Conservation (phyloP, 2,113 vertebrate genomes). For the Maylandia zebra region DNA sequence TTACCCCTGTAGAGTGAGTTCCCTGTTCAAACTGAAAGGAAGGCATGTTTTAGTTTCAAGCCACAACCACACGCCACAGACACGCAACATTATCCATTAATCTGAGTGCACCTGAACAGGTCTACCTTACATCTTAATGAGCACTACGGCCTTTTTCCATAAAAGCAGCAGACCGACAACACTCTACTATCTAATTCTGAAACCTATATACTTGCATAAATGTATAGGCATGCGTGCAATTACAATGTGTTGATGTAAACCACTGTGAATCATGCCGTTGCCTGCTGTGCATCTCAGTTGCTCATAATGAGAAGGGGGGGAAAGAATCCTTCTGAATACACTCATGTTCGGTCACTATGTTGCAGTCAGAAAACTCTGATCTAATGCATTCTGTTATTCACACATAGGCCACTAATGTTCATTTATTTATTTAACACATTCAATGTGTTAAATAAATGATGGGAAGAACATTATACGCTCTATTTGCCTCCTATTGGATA, state of each 20-base stretch:
- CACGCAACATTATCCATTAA: background rate
- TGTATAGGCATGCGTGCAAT: background rate
- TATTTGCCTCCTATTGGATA: background rate
- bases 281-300: background rate
- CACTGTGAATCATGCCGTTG: rapidly evolving
- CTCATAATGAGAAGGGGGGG: background rate
- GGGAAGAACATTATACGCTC: background rate
- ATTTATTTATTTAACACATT: background rate
- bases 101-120: background rate
- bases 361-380: background rate
- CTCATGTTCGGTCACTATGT: background rate
- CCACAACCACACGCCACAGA: background rate
- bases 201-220: background rate
- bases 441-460: background rate
- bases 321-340: background rate
- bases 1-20: background rate
- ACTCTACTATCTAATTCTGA: background rate
- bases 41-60: background rate
- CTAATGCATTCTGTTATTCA: background rate
- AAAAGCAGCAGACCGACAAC: background rate
- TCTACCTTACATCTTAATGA: background rate
- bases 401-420: background rate
- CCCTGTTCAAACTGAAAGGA: background rate
- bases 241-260: background rate
- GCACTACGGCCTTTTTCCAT: background rate